Evolutionary conservation across 2,113 vertebrate genomes (phyloP).

Genomic region (Agapornis roseicollis): DNA sequence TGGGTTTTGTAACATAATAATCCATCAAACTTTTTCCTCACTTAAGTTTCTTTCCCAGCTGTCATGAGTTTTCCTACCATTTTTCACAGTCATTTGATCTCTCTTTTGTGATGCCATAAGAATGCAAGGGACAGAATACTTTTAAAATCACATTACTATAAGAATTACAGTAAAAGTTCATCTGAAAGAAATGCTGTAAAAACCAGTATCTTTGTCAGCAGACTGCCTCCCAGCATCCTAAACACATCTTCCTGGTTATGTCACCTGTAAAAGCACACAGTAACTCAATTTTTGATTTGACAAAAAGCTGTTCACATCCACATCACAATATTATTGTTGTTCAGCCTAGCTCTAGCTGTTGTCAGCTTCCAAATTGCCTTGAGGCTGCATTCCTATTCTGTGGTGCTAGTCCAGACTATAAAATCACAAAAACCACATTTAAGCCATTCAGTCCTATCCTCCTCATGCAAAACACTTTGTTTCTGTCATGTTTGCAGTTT

Average conservation of each 20-base stretch:
- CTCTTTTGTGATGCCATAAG: background rate
- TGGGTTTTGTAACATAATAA: background rate
- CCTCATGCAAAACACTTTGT: background rate
- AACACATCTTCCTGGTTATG: background rate
- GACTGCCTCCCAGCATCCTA: background rate
- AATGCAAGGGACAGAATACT: background rate
- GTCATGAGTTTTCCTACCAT: background rate
- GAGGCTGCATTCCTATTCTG: background rate
- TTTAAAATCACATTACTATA: background rate
- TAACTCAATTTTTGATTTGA: background rate
- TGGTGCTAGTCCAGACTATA: background rate
- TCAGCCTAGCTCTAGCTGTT: background rate
- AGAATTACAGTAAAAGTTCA: background rate
- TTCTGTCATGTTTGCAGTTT: background rate
- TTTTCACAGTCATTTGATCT: background rate
- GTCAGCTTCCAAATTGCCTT: background rate
- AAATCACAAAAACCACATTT: background rate
- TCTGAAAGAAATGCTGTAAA: background rate
- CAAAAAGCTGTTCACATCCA: background rate
- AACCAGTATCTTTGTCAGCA: background rate
- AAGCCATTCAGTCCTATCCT: background rate
- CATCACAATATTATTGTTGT: background rate
- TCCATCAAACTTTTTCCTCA: background rate
- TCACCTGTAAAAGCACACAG: background rate
- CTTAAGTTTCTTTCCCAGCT: background rate